Base-by-base conservation (phyloP, 1,140 invertebrate species). In the Plodia interpunctella region DNA sequence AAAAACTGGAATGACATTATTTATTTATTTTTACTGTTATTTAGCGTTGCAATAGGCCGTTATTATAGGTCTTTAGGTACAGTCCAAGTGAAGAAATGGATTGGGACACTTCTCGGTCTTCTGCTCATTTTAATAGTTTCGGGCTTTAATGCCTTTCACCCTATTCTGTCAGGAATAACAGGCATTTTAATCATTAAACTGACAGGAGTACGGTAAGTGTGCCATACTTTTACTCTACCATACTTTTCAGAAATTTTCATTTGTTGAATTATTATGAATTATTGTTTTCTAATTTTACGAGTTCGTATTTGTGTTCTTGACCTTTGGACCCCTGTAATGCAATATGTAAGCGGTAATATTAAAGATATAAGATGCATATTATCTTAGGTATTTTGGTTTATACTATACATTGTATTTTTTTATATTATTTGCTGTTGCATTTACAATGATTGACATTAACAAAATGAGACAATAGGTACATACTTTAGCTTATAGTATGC, bases 1-100 rank as follows among this genome's bases (percentile, higher is more conserved):
- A 84, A 87, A 62, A 84, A 89, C 57, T 72, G 73, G 68, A 83
- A 89, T 59, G 87, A 88, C 66, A 78, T 88, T 57, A 81, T 89
- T 60, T 89, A 89, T 66, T 73, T 88, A 64, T 75, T 72, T 10
- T 67, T 89, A 21, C 60, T 89, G 10, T 54, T 89, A 57, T 77
- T 81, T 49, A 83, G 85, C 77, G 74, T 87, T 55, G 72, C 68
- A 20, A 73, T 89, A 57, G 84, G 87, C 5, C 80, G 76, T 1
- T 79, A 78, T 60, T 89, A 87, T 55, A 74, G 82, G 60, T 65
- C 63, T 54, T 54, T 89, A 32, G 68, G 63, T 13, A 66, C 65
- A 28, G 56, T 79, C n/a, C 55, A 76, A 44, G 19, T 57, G 3
- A 87, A 85, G 55, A 87, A 89, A 87, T 85, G 76, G 80, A 65